These are phyloP conservation scores for Taeniopygia guttata DNA, from an alignment of 2,797 vertebrate genomes.

Conservation along the genomic window DNA sequence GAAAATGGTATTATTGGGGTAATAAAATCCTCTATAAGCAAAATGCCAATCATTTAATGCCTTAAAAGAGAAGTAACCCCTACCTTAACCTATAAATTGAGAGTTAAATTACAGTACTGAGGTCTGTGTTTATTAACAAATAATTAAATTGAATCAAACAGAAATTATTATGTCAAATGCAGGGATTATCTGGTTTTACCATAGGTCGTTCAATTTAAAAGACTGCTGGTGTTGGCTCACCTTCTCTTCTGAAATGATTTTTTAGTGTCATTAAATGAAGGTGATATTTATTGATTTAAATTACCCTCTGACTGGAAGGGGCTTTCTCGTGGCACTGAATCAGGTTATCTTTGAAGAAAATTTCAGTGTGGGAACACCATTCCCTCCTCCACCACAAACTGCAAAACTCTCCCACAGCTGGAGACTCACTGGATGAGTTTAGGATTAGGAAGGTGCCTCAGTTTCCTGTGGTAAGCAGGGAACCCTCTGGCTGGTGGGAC, in stretches of 20 bases:
- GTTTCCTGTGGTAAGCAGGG: not conserved
- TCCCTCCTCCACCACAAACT: not conserved
- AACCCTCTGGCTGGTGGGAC: not conserved
- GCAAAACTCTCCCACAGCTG: not conserved
- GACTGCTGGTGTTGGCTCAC: not conserved
- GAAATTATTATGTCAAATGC: slow-evolving; percentile 26
- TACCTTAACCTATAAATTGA: slow-evolving; percentile 23
- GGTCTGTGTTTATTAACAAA: slow-evolving; percentile 64
- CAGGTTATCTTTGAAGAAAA: not conserved
- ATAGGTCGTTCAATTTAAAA: slow-evolving; percentile 51
- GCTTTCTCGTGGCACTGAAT: not conserved
- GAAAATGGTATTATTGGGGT: not conserved
- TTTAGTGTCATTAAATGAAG: not conserved
- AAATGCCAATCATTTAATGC: slow-evolving; percentile 1
- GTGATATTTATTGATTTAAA: not conserved
- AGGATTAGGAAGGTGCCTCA: not conserved
- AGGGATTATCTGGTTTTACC: slow-evolving; percentile 41
- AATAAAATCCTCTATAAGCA: slow-evolving; percentile 55
- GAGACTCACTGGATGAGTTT: not conserved
- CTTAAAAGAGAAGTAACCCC: slow-evolving; percentile 14
- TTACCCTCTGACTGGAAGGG: not conserved
- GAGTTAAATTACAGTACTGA: slow-evolving; percentile 14
- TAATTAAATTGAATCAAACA: slow-evolving; percentile 51
- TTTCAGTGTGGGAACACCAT: not conserved
- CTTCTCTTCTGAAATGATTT: not conserved